These are phyloP conservation scores for Andrena minutula DNA, from an alignment of 2,888 invertebrate species.

Conservation along the genomic window DNA sequence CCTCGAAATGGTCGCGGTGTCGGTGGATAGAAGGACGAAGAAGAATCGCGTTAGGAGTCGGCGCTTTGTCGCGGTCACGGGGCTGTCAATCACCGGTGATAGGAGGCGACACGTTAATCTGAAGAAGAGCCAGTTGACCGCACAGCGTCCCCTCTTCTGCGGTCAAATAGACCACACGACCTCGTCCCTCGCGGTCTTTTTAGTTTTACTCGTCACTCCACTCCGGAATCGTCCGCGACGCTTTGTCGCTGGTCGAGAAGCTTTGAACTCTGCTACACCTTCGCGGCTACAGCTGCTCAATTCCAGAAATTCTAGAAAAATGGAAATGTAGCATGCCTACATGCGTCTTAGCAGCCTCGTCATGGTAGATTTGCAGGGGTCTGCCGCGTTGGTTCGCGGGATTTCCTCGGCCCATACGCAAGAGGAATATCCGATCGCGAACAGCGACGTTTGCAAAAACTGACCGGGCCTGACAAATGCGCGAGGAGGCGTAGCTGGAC, in stretches of 20 bases:
- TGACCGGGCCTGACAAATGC: constrained; percentile 74
- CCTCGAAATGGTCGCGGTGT: not conserved
- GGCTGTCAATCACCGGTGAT: constrained; percentile 84
- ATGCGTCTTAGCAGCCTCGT: not conserved
- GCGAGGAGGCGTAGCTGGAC: constrained; percentile 62
- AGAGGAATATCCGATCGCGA: constrained; percentile 65
- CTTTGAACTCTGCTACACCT: not conserved
- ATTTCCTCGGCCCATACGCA: constrained; percentile 36
- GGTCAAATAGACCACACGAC: constrained; percentile 77
- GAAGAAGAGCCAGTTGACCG: constrained; percentile 65
- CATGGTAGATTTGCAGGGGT: constrained; percentile 18
- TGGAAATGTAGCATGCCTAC: not conserved
- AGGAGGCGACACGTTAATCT: constrained; percentile 84
- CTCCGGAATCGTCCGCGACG: not conserved
- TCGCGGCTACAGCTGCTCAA: not conserved
- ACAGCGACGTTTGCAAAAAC: constrained; percentile 74
- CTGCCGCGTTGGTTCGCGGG: not conserved
- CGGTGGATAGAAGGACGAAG: constrained; percentile 21
- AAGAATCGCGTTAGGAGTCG: constrained; percentile 74
- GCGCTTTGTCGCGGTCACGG: constrained; percentile 84
- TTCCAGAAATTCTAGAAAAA: not conserved
- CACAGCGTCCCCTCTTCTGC: constrained; percentile 68
- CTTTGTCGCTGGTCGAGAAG: constrained; percentile 13
- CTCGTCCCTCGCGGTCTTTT: constrained; percentile 55
- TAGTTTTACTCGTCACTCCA: not conserved